A percentile compares a stretch with the other conserved stretches of the same genome.
Conservation (phyloP, 2,113 vertebrate species). For the Gopherus flavomarginatus region DNA sequence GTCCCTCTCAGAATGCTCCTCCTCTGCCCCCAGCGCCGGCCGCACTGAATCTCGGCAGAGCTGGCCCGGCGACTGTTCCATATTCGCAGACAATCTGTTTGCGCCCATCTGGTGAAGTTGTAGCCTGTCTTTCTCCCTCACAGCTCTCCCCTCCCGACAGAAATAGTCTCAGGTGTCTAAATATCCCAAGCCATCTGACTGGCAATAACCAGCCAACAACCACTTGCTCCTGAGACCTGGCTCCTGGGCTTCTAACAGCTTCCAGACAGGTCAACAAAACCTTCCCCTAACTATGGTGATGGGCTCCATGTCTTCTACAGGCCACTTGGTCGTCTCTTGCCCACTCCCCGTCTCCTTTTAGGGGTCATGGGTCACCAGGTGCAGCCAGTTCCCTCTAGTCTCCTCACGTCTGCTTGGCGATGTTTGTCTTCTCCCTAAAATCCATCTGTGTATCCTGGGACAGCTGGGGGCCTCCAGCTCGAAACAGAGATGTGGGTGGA, state of each 20-base stretch:
- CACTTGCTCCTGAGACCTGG: background rate
- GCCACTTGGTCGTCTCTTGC: background rate
- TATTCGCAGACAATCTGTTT: slow-evolving; percentile 37
- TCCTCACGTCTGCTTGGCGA: background rate
- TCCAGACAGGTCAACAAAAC: background rate
- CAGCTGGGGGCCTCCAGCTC: too few species aligned
- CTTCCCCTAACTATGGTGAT: background rate
- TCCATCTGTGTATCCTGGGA: too few species aligned
- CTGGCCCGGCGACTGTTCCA: slow-evolving; percentile 19
- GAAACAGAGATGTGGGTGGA: too few species aligned
- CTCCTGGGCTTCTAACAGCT: background rate
- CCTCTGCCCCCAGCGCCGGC: background rate
- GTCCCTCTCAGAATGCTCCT: background rate
- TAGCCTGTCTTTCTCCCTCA: background rate
- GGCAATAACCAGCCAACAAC: background rate
- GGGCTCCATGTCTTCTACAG: background rate
- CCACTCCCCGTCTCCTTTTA: background rate
- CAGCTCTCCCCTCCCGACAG: background rate
- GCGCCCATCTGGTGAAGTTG: slow-evolving; percentile 18
- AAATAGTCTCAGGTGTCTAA: slow-evolving; percentile 26
- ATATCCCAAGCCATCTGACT: slow-evolving; percentile 17
- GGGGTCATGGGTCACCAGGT: background rate
- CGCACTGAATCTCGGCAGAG: background rate
- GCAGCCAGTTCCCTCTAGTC: background rate
- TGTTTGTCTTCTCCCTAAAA: too few species aligned